Evolutionary conservation across 2,797 vertebrate genomes (phyloP).

Genomic region (Enteromius afrohamiltoni): DNA sequence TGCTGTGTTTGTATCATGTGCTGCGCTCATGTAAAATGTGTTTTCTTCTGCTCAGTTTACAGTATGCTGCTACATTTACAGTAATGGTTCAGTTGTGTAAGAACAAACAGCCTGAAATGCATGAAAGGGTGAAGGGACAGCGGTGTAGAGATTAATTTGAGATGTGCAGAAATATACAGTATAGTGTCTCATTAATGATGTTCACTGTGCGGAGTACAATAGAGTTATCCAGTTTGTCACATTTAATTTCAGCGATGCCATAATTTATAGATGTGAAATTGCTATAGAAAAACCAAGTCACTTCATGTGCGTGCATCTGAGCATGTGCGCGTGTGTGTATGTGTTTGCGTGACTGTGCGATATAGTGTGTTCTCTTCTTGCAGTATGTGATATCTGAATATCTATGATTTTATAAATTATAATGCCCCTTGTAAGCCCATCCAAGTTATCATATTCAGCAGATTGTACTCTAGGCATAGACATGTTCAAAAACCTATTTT

Average conservation of each 20-base stretch:
- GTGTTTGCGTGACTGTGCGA: not conserved
- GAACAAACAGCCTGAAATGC: not conserved
- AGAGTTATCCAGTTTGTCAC: not conserved
- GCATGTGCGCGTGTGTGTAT: not conserved
- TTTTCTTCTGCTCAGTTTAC: not conserved
- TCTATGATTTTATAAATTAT: not conserved
- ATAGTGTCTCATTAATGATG: not conserved
- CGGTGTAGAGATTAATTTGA: conserved; percentile 8
- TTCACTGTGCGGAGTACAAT: not conserved
- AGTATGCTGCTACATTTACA: not conserved
- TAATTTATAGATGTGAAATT: not conserved
- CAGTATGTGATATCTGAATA: not conserved
- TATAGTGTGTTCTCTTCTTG: not conserved
- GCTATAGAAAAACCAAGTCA: not conserved
- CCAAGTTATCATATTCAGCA: not conserved
- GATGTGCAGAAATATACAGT: not conserved
- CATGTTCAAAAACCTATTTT: no score
- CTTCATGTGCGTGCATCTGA: not conserved
- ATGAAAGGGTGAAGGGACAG: conserved; percentile 1
- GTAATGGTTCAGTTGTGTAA: not conserved
- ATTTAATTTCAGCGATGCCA: not conserved
- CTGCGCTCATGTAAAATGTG: not conserved
- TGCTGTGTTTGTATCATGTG: not conserved
- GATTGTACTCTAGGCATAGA: not conserved
- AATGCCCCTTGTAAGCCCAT: not conserved